These are phyloP conservation scores for Drosophila saltans DNA, from an alignment of 1,140 invertebrate species.

Conservation along the genomic window DNA sequence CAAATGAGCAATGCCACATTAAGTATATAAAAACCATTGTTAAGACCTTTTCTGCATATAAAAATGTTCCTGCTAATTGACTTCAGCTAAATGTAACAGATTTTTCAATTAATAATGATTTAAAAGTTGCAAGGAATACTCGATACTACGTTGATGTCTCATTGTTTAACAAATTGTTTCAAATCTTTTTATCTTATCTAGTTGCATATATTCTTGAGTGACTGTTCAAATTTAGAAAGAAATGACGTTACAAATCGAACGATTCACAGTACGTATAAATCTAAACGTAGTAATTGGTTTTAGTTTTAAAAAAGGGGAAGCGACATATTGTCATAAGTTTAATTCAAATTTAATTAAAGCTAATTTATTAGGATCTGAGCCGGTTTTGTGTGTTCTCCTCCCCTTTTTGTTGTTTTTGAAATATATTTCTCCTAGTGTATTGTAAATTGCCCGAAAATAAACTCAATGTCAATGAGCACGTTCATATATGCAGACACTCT, in stretches of 20 bases:
- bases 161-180: background rate
- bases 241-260: background rate
- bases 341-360: background rate
- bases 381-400: slow-evolving; percentile 16
- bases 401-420: background rate
- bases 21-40: too few species aligned
- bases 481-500: slow-evolving; percentile 21
- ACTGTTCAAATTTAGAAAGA: background rate
- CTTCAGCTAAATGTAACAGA: background rate
- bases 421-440: background rate
- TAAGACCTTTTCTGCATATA: too few species aligned
- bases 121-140: background rate
- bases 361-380: slow-evolving; percentile 17
- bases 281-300: background rate
- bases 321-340: background rate
- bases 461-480: slow-evolving; percentile 76
- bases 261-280: background rate
- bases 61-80: too few species aligned
- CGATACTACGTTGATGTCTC: too few species aligned
- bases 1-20: too few species aligned
- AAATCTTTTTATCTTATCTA: slow-evolving; percentile 1
- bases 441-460: slow-evolving; percentile 65
- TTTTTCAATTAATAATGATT: background rate
- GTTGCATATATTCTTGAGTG: background rate
- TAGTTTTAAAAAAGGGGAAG: background rate